Evolutionary conservation across 1,140 invertebrate genomes (phyloP), one percentile per base, ranked within the genome.

Genomic region (Habropoda laboriosa): DNA sequence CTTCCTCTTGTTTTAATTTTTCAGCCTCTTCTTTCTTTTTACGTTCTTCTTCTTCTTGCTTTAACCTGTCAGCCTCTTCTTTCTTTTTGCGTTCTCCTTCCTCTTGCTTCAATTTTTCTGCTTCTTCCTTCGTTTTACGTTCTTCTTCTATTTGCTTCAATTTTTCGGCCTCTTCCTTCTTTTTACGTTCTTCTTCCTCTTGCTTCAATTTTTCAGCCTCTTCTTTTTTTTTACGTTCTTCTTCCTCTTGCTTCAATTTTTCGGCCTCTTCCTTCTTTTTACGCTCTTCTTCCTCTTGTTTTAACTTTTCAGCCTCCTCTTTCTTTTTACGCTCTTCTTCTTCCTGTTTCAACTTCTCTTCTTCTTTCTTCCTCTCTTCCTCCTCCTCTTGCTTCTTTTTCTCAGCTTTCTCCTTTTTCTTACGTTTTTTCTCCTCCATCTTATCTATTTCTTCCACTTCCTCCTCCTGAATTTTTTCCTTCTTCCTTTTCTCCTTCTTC

Each of bases 331-430:
- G 45, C 51, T 18, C 45, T 42, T 35, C 32, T 12, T 79, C 74
- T 66, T 81, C 70, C 72, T 86, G 21, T 30, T 80, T 49, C 70
- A 68, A 18, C 24, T 60, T 38, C 42, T 75, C 64, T n/a, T 58
- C 57, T 55, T 80, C 64, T n/a, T 73, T 49, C n/a, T 49, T 75
- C 30, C 67, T n/a, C 0, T 60, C 76, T 53, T 61, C 63, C 32
- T 64, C 61, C n/a, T 58, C 71, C 7, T 75, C 51, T 42, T 86
- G 82, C 67, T 38, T 87, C 71, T 55, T 27, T 30, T 70, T 70
- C 13, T 78, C 16, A 38, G 7, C 72, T 66, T 88, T 85, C 40
- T 86, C 85, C 42, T 86, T 71, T 12, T 80, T 66, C 60, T 78
- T 66, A 6, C 0, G n/a, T 72, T 79, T 27, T 81, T 61, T 45